These are phyloP conservation scores for Drosophila diplacantha DNA, from an alignment of 2,888 invertebrate genomes.

Conservation along the genomic window DNA sequence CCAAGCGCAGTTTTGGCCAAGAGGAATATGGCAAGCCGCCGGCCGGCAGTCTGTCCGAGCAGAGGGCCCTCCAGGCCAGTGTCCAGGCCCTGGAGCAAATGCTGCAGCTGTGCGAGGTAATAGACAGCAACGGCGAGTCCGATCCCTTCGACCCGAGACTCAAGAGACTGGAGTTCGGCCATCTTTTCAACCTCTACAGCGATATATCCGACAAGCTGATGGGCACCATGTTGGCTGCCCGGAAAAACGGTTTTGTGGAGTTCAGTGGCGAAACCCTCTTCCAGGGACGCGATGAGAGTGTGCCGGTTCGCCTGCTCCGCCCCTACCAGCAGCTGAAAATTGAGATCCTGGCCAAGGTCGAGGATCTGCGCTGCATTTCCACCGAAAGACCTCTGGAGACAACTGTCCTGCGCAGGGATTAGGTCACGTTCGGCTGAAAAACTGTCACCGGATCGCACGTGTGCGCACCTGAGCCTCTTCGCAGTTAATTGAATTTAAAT, in stretches of 20 bases:
- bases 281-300: constrained; percentile 93
- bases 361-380: constrained; percentile 75
- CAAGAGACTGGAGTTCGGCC: constrained; percentile 47
- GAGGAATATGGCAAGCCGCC: constrained; percentile 56
- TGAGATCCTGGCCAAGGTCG: constrained; percentile 81
- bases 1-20: constrained; percentile 39
- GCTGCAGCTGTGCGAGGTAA: constrained; percentile 52
- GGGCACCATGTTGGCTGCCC: constrained; percentile 92
- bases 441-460: constrained; percentile 49
- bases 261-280: constrained; percentile 96
- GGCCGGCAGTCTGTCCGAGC: constrained; percentile 55
- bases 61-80: constrained; percentile 48
- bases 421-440: constrained; percentile 10
- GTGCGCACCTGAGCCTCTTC: constrained; percentile 49
- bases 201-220: constrained; percentile 94
- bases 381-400: constrained; percentile 28
- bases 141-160: neutral
- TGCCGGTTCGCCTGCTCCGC: constrained; percentile 87
- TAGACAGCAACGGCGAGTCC: constrained; percentile 22
- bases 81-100: constrained; percentile 51
- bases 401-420: constrained; percentile 12
- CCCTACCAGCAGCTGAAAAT: constrained; percentile 84
- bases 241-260: constrained; percentile 90
- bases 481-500: constrained; percentile 62
- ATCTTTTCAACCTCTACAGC: constrained; percentile 83